Percentiles rank a stretch among this genome's conserved stretches.
Conservation (phyloP, 2,113 vertebrate genomes). For the Forbesichthys agassizii region DNA sequence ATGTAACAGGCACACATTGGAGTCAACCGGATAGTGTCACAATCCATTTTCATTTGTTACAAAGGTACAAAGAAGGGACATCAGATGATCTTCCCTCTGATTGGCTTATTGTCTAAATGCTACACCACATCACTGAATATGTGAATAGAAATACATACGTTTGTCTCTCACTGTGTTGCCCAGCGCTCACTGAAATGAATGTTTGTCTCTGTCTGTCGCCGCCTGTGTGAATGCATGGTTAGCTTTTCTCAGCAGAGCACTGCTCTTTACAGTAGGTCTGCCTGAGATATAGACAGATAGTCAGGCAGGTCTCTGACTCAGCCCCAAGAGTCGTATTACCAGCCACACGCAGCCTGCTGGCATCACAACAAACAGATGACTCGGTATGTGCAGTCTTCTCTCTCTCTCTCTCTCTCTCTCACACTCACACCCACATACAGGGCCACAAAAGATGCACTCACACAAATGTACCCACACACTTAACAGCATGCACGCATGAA, state of each 20-base stretch:
- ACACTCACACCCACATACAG: background rate
- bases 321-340: constrained; percentile 46
- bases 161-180: no score
- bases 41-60: no score
- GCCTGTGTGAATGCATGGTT: constrained; percentile 20
- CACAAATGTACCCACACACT: background rate
- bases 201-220: constrained; percentile 4
- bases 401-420: background rate
- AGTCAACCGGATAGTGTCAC: no score
- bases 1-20: no score
- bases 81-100: no score
- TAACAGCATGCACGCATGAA: background rate
- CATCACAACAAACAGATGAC: constrained; percentile 42
- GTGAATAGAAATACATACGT: no score
- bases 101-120: no score
- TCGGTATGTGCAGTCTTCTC: constrained; percentile 12
- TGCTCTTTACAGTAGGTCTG: constrained; percentile 14
- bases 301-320: constrained; percentile 58
- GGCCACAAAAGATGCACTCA: background rate
- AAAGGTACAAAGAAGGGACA: no score
- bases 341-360: constrained; percentile 30
- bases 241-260: constrained; percentile 19
- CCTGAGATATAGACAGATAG: constrained; percentile 19
- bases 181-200: no score
- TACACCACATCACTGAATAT: no score